These are phyloP conservation scores for Junonia oenone DNA, from an alignment of 2,888 invertebrate species.

Conservation along the genomic window DNA sequence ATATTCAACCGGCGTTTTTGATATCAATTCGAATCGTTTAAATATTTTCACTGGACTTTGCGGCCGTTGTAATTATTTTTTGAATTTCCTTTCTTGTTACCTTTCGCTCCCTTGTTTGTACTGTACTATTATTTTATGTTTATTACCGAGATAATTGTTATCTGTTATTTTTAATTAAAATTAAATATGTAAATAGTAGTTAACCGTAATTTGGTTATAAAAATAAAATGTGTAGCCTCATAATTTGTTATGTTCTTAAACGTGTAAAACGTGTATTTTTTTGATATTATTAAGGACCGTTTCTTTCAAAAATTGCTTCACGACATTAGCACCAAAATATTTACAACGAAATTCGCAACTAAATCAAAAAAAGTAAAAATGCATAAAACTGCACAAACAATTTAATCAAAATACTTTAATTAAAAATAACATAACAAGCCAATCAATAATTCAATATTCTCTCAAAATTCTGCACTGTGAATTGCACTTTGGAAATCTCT, in stretches of 20 bases:
- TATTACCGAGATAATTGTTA: neutral
- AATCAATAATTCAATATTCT: slow-evolving; percentile 37
- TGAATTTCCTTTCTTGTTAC: slow-evolving; percentile 46
- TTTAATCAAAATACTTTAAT: neutral
- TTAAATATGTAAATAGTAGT: neutral
- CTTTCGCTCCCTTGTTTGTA: slow-evolving; percentile 16
- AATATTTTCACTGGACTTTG: slow-evolving; percentile 49
- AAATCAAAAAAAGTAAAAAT: neutral
- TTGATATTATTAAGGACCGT: too few relatives aligned
- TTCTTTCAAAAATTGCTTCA: too few relatives aligned
- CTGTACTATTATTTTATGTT: neutral
- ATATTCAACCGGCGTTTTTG: slow-evolving; percentile 57
- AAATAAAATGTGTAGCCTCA: too few relatives aligned
- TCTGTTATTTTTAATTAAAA: neutral
- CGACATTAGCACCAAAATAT: too few relatives aligned
- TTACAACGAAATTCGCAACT: too few relatives aligned
- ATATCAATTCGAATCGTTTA: slow-evolving; percentile 64
- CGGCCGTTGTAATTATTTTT: slow-evolving; percentile 52
- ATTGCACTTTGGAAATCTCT: slow-evolving; percentile 51
- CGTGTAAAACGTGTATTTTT: too few relatives aligned
- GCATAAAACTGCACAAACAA: neutral
- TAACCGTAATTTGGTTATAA: too few relatives aligned
- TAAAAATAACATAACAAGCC: neutral
- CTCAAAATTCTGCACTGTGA: slow-evolving; percentile 49
- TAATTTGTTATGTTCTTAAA: too few relatives aligned